Base-by-base conservation (phyloP, 2,888 invertebrate species). In the Heteropelma amictum region DNA sequence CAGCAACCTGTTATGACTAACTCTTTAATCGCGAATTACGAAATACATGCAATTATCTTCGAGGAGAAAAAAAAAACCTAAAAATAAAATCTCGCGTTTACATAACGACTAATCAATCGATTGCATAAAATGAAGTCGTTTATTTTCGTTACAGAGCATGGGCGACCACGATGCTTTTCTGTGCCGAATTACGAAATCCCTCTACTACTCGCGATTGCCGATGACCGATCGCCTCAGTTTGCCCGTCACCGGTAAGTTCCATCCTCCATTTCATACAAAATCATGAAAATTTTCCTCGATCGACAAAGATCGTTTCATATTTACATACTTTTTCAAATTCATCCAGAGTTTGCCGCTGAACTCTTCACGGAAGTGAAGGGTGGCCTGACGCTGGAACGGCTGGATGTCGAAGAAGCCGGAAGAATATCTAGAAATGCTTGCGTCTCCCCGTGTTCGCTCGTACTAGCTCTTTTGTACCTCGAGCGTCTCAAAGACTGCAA, bases 381-480 rank as follows among this genome's bases (percentile, higher is more conserved):
- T 84, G 95, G 94, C 21, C 93, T 93, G 81, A 94, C 95, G 0
- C 89, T 96, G 85, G 94, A 96, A 85, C 92, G 95, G 71, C 90
- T 97, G 83, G 94, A 94, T 86, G 92, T 93, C 77, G 94, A 94
- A 82, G 93, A 94, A 82, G 95, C 96, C 77, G 94, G 95, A 51
- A 92, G 92, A 85, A 92, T 96, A 77, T 94, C 93, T 67, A 92
- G 95, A 85, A 93, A 94, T 83, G 95, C 97, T 4, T 95, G 95
- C 88, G 94, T 97, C 78, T 96, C 97, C 6, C 98, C 98, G 0
- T 97, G 97, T 88, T 96, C 98, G 10, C 92, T 99, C 64, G 95
- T 98, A 81, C 92, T 98, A 84, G 98, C 98, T 26, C 91, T 99
- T 85, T 92, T 98, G 47, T 99, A 99, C 90, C 92, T 98, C 82